Evolutionary conservation across 2,888 invertebrate genomes (phyloP).

Genomic region (Bembecia ichneumoniformis): DNA sequence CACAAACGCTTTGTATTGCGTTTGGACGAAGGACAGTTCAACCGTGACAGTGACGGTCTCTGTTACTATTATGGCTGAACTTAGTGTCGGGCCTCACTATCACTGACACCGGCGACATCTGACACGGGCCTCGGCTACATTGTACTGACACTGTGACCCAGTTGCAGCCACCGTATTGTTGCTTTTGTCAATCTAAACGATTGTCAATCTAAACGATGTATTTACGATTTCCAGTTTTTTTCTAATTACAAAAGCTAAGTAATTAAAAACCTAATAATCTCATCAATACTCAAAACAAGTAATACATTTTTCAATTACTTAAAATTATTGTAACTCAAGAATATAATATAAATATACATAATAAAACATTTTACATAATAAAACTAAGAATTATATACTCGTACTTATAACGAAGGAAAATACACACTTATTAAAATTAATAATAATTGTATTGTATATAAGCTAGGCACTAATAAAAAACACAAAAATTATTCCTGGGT

Average conservation of each 20-base stretch:
- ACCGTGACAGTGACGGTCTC: conserved; percentile 8
- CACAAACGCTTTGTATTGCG: conserved; percentile 8
- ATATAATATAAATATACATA: too few relatives aligned
- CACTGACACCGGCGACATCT: conserved; percentile 25
- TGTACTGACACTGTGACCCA: conserved; percentile 44
- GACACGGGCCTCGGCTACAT: conserved; percentile 25
- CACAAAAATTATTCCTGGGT: too few relatives aligned
- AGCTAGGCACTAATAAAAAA: too few relatives aligned
- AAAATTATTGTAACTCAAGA: too few relatives aligned
- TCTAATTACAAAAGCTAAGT: not conserved
- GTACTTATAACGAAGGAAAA: too few relatives aligned
- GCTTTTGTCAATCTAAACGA: conserved; percentile 20
- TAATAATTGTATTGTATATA: too few relatives aligned
- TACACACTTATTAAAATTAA: too few relatives aligned
- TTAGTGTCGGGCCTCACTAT: conserved; percentile 27
- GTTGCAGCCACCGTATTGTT: conserved; percentile 40
- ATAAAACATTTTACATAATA: too few relatives aligned
- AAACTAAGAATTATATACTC: too few relatives aligned
- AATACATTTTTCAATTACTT: too few relatives aligned
- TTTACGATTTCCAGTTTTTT: not conserved
- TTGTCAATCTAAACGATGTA: too few relatives aligned
- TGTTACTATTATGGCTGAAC: conserved; percentile 34
- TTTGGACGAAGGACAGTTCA: not conserved
- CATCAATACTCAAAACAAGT: too few relatives aligned
- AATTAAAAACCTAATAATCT: not conserved